Conservation (phyloP, 1,140 invertebrate genomes). For the Pollicipes pollicipes region DNA sequence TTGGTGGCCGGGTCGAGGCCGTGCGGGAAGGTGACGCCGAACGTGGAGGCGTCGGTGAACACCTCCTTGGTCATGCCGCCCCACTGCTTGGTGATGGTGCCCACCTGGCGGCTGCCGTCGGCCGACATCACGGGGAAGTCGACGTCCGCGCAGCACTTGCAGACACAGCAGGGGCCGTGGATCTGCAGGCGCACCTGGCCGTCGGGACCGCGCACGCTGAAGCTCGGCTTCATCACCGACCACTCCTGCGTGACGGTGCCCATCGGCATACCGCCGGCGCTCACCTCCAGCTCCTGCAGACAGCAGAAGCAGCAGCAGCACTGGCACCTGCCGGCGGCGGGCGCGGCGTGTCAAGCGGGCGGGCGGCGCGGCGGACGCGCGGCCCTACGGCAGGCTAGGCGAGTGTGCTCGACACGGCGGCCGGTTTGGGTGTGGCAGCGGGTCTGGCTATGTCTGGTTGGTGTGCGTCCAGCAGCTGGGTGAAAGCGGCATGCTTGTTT, state of each 20-base stretch:
- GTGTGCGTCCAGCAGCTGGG: too few species aligned
- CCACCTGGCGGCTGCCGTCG: background rate
- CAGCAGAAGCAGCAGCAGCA: background rate
- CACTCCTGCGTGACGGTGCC: background rate
- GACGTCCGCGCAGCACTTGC: background rate
- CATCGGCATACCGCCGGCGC: background rate
- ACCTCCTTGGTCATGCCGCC: background rate
- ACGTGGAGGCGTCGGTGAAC: background rate
- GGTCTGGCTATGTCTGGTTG: too few species aligned
- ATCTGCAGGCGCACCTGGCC: background rate
- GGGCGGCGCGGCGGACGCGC: too few species aligned
- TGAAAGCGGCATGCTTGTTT: too few species aligned
- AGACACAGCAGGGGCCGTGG: background rate
- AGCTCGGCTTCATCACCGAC: background rate
- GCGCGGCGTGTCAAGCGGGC: too few species aligned
- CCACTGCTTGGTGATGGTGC: background rate
- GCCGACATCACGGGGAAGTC: background rate
- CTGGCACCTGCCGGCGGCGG: background rate
- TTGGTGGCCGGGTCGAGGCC: background rate
- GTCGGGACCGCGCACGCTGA: background rate
- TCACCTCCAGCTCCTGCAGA: background rate
- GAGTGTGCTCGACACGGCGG: too few species aligned
- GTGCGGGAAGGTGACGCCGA: background rate
- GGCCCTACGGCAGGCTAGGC: too few species aligned
- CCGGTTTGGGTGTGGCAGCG: too few species aligned